These are phyloP conservation scores for Trachurus trachurus DNA, from an alignment of 2,797 vertebrate genomes.

Conservation along the genomic window DNA sequence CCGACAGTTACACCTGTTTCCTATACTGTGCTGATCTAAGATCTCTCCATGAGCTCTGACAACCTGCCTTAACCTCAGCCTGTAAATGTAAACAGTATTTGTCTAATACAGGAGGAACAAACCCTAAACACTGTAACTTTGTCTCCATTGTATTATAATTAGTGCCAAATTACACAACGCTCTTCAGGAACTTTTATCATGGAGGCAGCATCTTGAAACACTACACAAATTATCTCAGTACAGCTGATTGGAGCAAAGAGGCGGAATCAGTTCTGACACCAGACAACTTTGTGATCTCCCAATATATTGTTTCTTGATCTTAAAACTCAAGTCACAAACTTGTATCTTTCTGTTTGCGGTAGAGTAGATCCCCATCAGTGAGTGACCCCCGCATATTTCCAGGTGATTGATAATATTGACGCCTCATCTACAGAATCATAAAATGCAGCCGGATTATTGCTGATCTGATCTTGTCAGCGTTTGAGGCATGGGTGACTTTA, in stretches of 20 bases:
- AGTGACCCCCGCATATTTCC: not conserved
- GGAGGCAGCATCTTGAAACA: not conserved
- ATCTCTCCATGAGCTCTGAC: no score
- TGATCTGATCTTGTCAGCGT: constrained; percentile 19
- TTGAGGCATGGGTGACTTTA: constrained; percentile 11
- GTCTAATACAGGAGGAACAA: not conserved
- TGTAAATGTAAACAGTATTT: not conserved
- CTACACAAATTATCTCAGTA: not conserved
- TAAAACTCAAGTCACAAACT: not conserved
- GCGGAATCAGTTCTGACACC: not conserved
- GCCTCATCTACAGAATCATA: not conserved
- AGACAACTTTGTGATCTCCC: not conserved
- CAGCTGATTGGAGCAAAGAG: constrained; percentile 6
- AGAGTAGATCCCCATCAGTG: not conserved
- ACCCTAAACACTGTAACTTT: not conserved
- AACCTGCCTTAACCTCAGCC: not conserved
- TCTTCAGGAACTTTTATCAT: not conserved
- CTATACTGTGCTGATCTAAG: not conserved
- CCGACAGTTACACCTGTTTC: not conserved
- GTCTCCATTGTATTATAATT: not conserved
- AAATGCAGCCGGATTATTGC: not conserved
- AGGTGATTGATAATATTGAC: not conserved
- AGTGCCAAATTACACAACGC: not conserved
- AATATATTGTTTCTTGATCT: constrained; percentile 9
- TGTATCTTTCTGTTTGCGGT: not conserved